phyloP scores from a whole-genome alignment of 2,888 invertebrate species.

The Amiota communis region DNA sequence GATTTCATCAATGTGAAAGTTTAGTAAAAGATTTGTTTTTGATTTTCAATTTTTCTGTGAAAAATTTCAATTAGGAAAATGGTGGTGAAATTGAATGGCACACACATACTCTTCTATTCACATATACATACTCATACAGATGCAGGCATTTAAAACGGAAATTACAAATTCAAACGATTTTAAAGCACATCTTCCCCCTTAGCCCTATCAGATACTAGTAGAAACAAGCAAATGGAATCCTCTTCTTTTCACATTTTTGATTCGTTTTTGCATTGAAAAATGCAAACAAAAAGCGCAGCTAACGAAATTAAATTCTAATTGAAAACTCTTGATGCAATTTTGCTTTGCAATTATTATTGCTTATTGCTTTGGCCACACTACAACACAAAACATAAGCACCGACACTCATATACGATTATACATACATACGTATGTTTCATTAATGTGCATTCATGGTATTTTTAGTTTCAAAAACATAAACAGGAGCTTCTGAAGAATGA shows the following conservation, averaged over 20 bases:
- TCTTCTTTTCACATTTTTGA: too few relatives aligned
- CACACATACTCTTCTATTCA: not conserved
- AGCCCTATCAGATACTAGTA: too few relatives aligned
- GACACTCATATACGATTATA: not conserved
- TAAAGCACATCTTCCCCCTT: too few relatives aligned
- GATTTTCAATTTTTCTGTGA: not conserved
- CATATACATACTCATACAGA: conserved; percentile 2
- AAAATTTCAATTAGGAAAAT: too few relatives aligned
- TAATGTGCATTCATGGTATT: not conserved
- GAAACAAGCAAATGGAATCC: too few relatives aligned
- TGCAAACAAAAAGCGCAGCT: conserved; percentile 31
- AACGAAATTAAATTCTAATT: conserved; percentile 59
- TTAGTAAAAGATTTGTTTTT: not conserved
- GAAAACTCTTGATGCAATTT: conserved; percentile 59
- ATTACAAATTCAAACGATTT: conserved; percentile 16
- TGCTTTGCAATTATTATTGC: conserved; percentile 16
- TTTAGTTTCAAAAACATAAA: too few relatives aligned
- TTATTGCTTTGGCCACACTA: conserved; percentile 15
- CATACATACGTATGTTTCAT: not conserved
- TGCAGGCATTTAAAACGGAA: conserved; percentile 10
- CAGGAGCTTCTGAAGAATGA: too few relatives aligned
- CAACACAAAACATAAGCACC: conserved; percentile 21
- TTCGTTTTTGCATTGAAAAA: not conserved
- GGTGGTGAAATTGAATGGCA: too few relatives aligned
- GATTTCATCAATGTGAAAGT: not conserved